phyloP scores from a whole-genome alignment of 2,888 invertebrate genomes.

The Ommatoiulus sabulosus region DNA sequence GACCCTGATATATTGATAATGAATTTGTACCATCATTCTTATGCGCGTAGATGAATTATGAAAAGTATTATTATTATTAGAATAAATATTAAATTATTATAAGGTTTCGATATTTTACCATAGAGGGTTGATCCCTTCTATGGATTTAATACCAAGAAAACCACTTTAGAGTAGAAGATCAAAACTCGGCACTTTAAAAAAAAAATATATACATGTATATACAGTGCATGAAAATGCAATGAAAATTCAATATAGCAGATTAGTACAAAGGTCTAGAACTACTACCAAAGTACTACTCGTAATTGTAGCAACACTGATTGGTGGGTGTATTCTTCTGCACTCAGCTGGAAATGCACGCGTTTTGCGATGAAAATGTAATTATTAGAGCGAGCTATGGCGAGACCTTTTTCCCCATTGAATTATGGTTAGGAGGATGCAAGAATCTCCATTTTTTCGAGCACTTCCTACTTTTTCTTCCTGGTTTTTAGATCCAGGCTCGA shows the following conservation, averaged over 20 bases:
- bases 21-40: too few species aligned
- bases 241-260: neutral
- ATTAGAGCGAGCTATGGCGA: slow-evolving; percentile 27
- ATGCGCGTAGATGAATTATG: too few species aligned
- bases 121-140: too few species aligned
- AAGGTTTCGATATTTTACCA: too few species aligned
- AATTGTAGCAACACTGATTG: neutral
- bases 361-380: neutral
- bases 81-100: too few species aligned
- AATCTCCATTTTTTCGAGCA: neutral
- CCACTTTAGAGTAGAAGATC: too few species aligned
- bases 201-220: too few species aligned
- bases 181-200: too few species aligned
- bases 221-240: too few species aligned
- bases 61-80: too few species aligned
- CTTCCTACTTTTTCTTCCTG: slow-evolving; percentile 37
- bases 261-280: neutral
- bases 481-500: neutral
- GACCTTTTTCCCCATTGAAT: neutral
- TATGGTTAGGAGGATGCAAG: slow-evolving; percentile 13
- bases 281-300: neutral
- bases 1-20: too few species aligned
- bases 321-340: neutral
- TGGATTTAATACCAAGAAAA: too few species aligned
- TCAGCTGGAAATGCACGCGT: neutral